A percentile compares a stretch with the other conserved stretches of the same genome.
phyloP scores from a whole-genome alignment of 2,113 vertebrate species.

The rat (Rattus norvegicus) region GRCr8 NC_086029.1:18917501-18918000 shows the following conservation, averaged over 20 bases:
- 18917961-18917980: neutral
- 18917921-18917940: neutral
- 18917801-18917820: neutral
- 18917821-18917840: neutral
- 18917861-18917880: neutral
- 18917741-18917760: neutral
- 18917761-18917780: constrained; percentile 38
- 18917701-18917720: constrained; percentile 41
- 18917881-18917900: neutral
- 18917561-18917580: constrained; percentile 16
- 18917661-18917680: constrained; percentile 52
- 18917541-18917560: constrained; percentile 56
- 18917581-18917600: constrained; percentile 63
- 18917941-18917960: neutral
- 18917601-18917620: constrained; percentile 63
- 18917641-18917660: constrained; percentile 18
- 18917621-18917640: constrained; percentile 64
- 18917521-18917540: neutral
- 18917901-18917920: neutral
- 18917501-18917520: neutral
- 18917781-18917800: neutral
- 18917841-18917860: neutral
- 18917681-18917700: constrained; percentile 43
- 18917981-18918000: neutral
- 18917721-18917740: neutral